Percentiles rank a stretch among this genome's conserved stretches.
phyloP scores from a whole-genome alignment of 53 echinoderm and acorn worm species.

The Paracentrotus lividus region DNA sequence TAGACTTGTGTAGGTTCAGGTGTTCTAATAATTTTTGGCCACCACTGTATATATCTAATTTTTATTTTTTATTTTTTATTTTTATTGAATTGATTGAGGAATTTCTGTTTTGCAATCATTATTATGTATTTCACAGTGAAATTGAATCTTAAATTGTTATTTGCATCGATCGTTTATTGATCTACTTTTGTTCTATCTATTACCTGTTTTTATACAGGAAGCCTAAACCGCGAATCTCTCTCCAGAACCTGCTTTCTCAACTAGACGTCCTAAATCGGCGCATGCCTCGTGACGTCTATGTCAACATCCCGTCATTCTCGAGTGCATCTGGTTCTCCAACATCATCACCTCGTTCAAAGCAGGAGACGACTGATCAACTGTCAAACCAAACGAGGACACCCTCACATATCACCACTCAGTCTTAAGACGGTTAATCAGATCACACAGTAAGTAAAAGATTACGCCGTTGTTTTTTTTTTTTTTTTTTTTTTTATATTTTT shows the following conservation, averaged over 20 bases:
- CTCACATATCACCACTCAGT: background rate
- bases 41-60: too few species aligned
- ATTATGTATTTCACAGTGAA: too few species aligned
- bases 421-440: constrained; percentile 26
- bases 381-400: background rate
- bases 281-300: background rate
- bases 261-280: background rate
- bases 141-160: too few species aligned
- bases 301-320: background rate
- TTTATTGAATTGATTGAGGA: too few species aligned
- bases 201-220: background rate
- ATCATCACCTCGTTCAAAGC: background rate
- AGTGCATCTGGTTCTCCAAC: background rate
- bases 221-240: background rate
- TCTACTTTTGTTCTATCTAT: too few species aligned
- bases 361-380: background rate
- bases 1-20: too few species aligned
- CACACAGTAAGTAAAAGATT: constrained; percentile 51
- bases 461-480: too few species aligned
- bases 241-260: background rate
- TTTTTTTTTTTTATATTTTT: too few species aligned
- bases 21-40: too few species aligned
- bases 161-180: too few species aligned
- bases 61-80: too few species aligned
- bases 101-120: too few species aligned